Conservation (phyloP, 2,113 vertebrate genomes). For the Mesembrinibis cayennensis region DNA sequence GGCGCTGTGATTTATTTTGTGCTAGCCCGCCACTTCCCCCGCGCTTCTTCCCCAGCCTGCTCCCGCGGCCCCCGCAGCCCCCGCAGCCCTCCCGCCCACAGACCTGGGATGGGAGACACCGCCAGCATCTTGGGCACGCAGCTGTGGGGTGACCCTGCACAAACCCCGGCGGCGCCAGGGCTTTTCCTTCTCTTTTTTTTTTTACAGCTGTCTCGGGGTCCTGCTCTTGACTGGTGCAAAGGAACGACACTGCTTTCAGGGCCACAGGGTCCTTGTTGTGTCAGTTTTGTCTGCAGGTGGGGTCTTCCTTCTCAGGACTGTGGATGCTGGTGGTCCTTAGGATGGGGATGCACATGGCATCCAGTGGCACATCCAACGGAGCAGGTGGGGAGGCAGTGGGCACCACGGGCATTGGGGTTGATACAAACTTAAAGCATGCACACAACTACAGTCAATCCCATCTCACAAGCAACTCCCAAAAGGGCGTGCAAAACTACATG, state of each 20-base stretch:
- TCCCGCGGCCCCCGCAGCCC: neutral
- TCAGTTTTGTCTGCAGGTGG: neutral
- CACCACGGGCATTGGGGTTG: accelerated
- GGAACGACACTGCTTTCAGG: neutral
- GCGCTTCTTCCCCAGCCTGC: neutral
- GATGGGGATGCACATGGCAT: neutral
- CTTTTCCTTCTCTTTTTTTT: neutral
- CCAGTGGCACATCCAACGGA: neutral
- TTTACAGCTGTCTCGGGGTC: neutral
- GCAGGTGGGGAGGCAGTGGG: neutral
- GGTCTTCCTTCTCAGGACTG: neutral
- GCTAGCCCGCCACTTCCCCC: neutral
- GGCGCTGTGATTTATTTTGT: conserved; percentile 58
- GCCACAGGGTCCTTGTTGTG: neutral
- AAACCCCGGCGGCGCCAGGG: neutral
- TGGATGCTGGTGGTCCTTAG: neutral
- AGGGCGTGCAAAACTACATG: neutral
- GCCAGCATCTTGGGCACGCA: neutral
- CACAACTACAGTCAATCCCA: neutral
- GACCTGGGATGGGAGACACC: neutral
- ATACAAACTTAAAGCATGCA: accelerated
- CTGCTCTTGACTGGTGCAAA: neutral
- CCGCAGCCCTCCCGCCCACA: neutral
- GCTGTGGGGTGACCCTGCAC: neutral
- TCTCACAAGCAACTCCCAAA: neutral